Conservation (phyloP, 2,888 invertebrate species). For the Eupithecia exiguata region DNA sequence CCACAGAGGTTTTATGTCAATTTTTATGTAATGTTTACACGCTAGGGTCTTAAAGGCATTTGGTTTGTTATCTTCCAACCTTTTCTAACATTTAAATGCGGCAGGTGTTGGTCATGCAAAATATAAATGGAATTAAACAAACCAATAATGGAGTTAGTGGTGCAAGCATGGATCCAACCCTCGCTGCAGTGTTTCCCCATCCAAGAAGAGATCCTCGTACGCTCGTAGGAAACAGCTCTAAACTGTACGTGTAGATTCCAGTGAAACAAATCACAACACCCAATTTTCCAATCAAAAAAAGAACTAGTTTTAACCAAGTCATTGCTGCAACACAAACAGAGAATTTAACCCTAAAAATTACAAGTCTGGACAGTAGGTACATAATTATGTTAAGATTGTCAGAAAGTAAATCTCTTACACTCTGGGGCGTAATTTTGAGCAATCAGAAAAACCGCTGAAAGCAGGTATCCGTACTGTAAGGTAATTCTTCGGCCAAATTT, state of each 20-base stretch:
- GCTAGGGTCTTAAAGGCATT: too few relatives aligned
- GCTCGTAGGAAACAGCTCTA: conserved; percentile 73
- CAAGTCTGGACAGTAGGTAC: neutral
- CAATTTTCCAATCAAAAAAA: conserved; percentile 67
- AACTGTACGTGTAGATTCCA: conserved; percentile 69
- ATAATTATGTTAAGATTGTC: neutral
- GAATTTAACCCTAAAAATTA: neutral
- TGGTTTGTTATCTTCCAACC: too few relatives aligned
- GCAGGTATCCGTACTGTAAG: conserved; percentile 62
- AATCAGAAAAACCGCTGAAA: conserved; percentile 62
- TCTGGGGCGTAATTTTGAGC: conserved; percentile 64
- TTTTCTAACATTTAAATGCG: too few relatives aligned
- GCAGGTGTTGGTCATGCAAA: conserved; percentile 16
- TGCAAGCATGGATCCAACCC: conserved; percentile 71
- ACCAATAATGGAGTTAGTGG: conserved; percentile 72
- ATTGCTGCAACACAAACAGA: conserved; percentile 57
- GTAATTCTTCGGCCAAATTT: conserved; percentile 66
- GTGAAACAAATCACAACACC: conserved; percentile 70
- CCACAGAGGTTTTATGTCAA: too few relatives aligned
- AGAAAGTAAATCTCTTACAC: conserved; percentile 57
- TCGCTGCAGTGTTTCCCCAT: conserved; percentile 66
- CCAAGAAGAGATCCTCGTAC: conserved; percentile 70
- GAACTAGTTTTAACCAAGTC: conserved; percentile 63
- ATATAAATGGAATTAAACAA: conserved; percentile 31
- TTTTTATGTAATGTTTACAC: too few relatives aligned